Conservation (phyloP, 2,797 vertebrate species). For the Molossus molossus region DNA sequence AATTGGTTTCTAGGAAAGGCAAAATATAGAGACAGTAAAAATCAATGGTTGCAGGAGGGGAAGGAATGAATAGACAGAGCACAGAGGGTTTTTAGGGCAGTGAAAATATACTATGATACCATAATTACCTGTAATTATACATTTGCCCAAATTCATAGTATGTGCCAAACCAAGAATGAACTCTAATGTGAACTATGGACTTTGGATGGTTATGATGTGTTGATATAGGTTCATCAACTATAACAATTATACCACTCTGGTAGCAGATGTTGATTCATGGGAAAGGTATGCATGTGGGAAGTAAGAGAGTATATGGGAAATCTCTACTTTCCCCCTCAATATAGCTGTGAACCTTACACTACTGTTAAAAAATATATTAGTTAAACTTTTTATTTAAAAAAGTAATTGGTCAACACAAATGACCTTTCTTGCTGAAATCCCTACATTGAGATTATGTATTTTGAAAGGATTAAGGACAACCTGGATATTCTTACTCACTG, state of each 20-base stretch:
- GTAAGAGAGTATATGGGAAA: not conserved
- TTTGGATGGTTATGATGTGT: not conserved
- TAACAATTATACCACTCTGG: not conserved
- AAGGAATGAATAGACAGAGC: not conserved
- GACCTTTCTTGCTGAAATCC: not conserved
- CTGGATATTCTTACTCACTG: not conserved
- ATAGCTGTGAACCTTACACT: not conserved
- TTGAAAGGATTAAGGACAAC: conserved; percentile 6
- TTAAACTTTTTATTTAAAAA: not conserved
- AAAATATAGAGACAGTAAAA: not conserved
- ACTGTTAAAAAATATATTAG: not conserved
- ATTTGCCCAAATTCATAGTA: not conserved
- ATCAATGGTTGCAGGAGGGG: not conserved
- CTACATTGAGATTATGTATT: not conserved
- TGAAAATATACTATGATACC: not conserved
- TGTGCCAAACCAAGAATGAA: not conserved
- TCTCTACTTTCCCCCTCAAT: not conserved
- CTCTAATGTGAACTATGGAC: too few relatives aligned
- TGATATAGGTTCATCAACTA: not conserved
- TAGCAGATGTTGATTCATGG: not conserved
- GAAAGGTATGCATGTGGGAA: not conserved
- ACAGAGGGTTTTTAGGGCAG: not conserved
- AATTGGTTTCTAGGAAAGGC: not conserved
- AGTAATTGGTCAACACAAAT: not conserved
- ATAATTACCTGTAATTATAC: not conserved